phyloP scores from a whole-genome alignment of 2,888 invertebrate genomes.

The Oxytorus armatus region DNA sequence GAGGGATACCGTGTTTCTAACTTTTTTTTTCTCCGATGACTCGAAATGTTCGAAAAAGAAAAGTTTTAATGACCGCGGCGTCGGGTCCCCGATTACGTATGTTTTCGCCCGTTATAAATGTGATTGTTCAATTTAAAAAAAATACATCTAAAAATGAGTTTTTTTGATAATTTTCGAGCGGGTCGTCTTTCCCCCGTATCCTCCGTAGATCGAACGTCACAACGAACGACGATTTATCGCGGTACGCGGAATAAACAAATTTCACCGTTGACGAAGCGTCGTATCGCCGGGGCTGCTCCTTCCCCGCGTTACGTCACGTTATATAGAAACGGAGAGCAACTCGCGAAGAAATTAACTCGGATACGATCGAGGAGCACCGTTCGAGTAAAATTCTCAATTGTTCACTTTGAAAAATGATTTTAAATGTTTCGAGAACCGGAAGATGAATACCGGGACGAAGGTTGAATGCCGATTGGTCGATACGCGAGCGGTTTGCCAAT shows the following conservation, averaged over 20 bases:
- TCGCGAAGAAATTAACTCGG: background rate
- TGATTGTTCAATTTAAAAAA: too few relatives aligned
- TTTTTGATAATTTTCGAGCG: too few relatives aligned
- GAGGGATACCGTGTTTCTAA: too few relatives aligned
- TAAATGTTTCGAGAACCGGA: background rate
- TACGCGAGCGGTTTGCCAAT: slow-evolving; percentile 67
- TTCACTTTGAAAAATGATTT: background rate
- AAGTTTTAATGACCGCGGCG: too few relatives aligned
- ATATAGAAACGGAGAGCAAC: too few relatives aligned
- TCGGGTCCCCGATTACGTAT: too few relatives aligned
- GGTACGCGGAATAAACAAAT: slow-evolving; percentile 58
- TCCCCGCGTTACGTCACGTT: too few relatives aligned
- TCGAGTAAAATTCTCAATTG: background rate
- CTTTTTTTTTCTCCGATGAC: too few relatives aligned
- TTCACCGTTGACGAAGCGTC: slow-evolving; percentile 58
- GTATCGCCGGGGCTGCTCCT: slow-evolving; percentile 25
- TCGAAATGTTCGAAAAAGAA: too few relatives aligned
- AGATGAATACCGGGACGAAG: slow-evolving; percentile 31
- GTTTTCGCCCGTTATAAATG: too few relatives aligned
- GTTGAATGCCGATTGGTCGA: slow-evolving; percentile 72
- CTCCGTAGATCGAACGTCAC: slow-evolving; percentile 36
- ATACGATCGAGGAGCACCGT: background rate
- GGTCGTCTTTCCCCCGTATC: background rate
- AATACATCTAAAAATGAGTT: too few relatives aligned
- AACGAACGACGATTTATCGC: slow-evolving; percentile 57